Conservation (phyloP, 2,888 invertebrate genomes). For the Busseola fusca region DNA sequence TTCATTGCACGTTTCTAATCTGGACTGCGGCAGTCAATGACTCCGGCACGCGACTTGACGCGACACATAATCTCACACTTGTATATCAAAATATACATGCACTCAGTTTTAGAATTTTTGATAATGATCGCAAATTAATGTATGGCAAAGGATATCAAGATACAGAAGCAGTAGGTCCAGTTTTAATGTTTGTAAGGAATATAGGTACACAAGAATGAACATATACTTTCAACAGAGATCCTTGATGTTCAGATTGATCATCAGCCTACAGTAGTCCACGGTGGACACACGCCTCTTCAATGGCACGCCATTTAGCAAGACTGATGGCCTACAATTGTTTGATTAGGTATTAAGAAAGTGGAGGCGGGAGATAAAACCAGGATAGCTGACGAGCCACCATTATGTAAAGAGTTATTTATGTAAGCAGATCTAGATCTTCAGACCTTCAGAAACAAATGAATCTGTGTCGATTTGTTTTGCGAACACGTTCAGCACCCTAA, state of each 20-base stretch:
- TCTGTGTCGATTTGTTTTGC: background rate
- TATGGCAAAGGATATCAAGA: background rate
- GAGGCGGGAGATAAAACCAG: background rate
- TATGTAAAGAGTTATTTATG: background rate
- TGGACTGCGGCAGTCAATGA: constrained; percentile 85
- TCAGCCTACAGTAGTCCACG: background rate
- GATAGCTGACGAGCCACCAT: background rate
- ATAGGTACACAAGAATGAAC: too few relatives aligned
- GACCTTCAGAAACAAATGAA: background rate
- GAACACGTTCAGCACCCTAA: background rate
- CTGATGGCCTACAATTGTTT: background rate
- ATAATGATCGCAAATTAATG: background rate
- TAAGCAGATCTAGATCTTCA: too few relatives aligned
- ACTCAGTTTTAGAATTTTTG: constrained; percentile 11
- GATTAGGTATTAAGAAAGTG: background rate
- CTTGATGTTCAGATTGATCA: background rate
- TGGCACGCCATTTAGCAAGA: too few relatives aligned
- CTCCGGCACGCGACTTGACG: constrained; percentile 74
- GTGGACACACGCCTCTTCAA: too few relatives aligned
- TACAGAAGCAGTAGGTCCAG: background rate
- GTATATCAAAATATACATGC: constrained; percentile 50
- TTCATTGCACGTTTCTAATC: constrained; percentile 88
- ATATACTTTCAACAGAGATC: background rate
- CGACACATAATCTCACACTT: constrained; percentile 62
- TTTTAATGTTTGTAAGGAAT: background rate